Evolutionary conservation across 2,113 vertebrate species (phyloP), one percentile per base, ranked within the genome.

Genomic region (Apistogramma diplotaenia): DNA sequence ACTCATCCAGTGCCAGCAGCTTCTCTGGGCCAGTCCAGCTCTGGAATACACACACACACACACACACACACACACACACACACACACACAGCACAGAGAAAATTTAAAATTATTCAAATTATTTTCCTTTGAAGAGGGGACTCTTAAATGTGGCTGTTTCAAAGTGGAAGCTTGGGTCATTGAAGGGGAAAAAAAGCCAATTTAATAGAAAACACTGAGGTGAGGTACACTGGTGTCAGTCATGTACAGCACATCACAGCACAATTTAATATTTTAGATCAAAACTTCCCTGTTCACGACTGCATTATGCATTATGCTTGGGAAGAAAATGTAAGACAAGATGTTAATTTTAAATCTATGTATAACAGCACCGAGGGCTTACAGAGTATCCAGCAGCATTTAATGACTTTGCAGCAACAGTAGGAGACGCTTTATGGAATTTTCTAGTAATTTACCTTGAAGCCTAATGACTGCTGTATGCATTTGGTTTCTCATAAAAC

Each of bases 1-100:
- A 94, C 94, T 99, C 98, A 94, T 99, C 98, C 96, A 99, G 96
- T 89, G 98, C 98, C 94, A 99, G 96, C 90, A 99, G 95, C 93
- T 99, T 99, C 94, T 99, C 98, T 82, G 98, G 97, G 94, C 98
- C 98, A 71, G 90, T 93, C 93, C 94, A 94, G 88, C 94, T 94
- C 94, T 94, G 89, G 1, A 88, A 33, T 1, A 43, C 23, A 53
- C 4, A 19, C 7, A 60, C 3, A 23, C 4, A 21, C 12, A 16
- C 21, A 25, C 4, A 16, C 53, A 23, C 2, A 55, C 7, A 8
- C 33, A 55, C 23, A 40, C 6, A 25, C 7, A 60, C 2, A 40
- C 4, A 37, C 23, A 27, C 21, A 13, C 40, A 43, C 53, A 21
- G 7, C 21, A 65, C 21, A n/a, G 29, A 60, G 33, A 70, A 46